A percentile compares a stretch with the other conserved stretches of the same genome.
phyloP scores from a whole-genome alignment of 2,888 invertebrate genomes.

The Heteropelma amictum region DNA sequence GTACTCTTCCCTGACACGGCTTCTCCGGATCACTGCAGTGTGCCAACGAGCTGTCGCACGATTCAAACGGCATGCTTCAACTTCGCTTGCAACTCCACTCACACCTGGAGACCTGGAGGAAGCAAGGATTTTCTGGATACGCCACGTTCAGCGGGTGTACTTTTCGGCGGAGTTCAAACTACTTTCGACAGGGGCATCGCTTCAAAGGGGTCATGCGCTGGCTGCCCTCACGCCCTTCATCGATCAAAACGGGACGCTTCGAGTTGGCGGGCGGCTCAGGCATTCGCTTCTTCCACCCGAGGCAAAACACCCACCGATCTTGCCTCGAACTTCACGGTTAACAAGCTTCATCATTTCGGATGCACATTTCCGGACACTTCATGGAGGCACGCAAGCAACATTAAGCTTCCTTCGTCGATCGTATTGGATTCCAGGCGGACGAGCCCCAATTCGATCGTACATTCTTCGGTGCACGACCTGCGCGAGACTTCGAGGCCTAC shows the following conservation, averaged over 20 bases:
- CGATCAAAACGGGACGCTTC: too few relatives aligned
- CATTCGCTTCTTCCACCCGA: too few relatives aligned
- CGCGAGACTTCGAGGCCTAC: background rate
- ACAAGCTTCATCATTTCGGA: too few relatives aligned
- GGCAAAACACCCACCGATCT: too few relatives aligned
- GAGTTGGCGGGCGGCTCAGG: too few relatives aligned
- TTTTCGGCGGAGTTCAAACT: background rate
- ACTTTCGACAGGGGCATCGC: background rate
- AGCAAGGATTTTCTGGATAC: conserved; percentile 15
- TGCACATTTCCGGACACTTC: too few relatives aligned
- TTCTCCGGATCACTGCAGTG: background rate
- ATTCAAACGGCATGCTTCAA: background rate
- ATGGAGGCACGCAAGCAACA: conserved; percentile 34
- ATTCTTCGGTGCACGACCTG: conserved; percentile 39
- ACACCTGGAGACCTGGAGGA: conserved; percentile 27
- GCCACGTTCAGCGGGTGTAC: conserved; percentile 10
- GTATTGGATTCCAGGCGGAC: conserved; percentile 48
- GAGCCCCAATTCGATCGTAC: conserved; percentile 27
- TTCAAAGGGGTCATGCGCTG: conserved; percentile 7
- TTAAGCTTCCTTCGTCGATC: background rate
- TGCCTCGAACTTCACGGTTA: too few relatives aligned
- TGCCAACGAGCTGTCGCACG: background rate
- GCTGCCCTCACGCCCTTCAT: conserved; percentile 18
- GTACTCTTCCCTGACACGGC: conserved; percentile 5
- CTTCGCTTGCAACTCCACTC: background rate